Evolutionary conservation across 2,113 vertebrate species (phyloP), one percentile per base, ranked within the genome.

Genomic region (Alligator mississippiensis): DNA sequence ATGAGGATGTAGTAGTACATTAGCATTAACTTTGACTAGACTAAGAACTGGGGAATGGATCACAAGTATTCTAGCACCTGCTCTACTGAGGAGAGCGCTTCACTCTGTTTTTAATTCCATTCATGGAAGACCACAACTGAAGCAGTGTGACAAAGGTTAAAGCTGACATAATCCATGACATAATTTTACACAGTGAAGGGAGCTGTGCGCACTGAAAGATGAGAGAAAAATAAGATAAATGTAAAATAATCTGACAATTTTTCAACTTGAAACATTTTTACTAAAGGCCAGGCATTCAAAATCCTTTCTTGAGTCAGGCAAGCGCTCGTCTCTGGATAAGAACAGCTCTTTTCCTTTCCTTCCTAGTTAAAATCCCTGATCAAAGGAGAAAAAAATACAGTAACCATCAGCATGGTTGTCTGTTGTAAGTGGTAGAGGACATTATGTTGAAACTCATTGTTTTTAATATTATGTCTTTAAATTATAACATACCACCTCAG

Each of bases 91-190:
- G 72, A 85, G 57, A 76, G 84, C 84, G 90, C 90, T 62, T 93
- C 60, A 19, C 34, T 92, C 63, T 94, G 74, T 91, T 96, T 96
- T 93, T 81, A 82, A n/a, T 79, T 92, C 68, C 25, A 80, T 90
- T 90, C 63, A 88, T 62, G 66, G 93, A 92, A 94, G 89, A 47
- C 15, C 77, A 2, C 19, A 88, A 88, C 70, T 74, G 27, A 82
- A 93, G 88, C 75, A 77, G 72, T 83, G 13, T 62, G 87, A 90
- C 91, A 89, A 94, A 92, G 74, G 92, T 92, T 97, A 95, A 92
- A 91, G 80, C 66, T 95, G 91, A 86, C 77, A 93, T 68, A 93
- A 88, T 64, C 89, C 76, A 28, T 86, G 70, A 90, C 5, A 24
- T 55, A 85, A 89, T 95, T 94, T 84, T 89, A 77, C 76, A 11